Base-by-base conservation (phyloP, 2,888 invertebrate genomes). In the Pristionchus exspectatus region DNA sequence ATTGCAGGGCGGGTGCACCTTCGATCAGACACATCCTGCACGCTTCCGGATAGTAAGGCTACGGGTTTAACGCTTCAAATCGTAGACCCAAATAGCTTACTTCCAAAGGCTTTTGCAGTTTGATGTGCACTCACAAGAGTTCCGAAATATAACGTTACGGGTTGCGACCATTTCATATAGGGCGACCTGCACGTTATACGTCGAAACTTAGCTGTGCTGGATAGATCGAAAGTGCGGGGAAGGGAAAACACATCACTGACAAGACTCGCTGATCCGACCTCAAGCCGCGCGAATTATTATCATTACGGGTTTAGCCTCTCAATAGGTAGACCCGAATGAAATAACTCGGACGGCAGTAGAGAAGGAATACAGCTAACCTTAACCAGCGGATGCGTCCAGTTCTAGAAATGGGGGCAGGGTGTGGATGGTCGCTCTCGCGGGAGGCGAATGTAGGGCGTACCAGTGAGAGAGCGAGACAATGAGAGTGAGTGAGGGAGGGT, bases 141-240 rank as follows among this genome's bases (percentile, higher is more conserved):
- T 88, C 87, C 87, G 87, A 88, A 88, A 72, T 88, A 88, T 88
- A 88, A 88, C 87, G 87, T 88, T 88, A 88, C 87, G 87, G 87
- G 87, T 88, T 88, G 87, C 87, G 74, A 74, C 87, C 87, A 74
- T 74, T 59, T 24, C 44, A 87, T 44, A 69, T 54, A 38, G 87
- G 87, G 87, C 87, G 87, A 88, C 87, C 54, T 24, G 87, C 54
- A 88, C 69, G 87, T 88, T 44, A 88, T 88, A 88, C 54, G 33
- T 88, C 87, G 87, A 88, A 88, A 88, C 87, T 24, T 72, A 30
- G 87, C 33, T 74, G 74, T 74, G 87, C 87, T 56, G 33, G 24
- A 24, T 12, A 24, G 72, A 56, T 72, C 74, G 44, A 38, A 56
- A 10, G 44, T 10, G 74, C 21, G 54, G 56, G 33, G 74, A 69